These are phyloP conservation scores for Radopholus similis DNA, from an alignment of 1,140 invertebrate genomes.

Conservation along the genomic window DNA sequence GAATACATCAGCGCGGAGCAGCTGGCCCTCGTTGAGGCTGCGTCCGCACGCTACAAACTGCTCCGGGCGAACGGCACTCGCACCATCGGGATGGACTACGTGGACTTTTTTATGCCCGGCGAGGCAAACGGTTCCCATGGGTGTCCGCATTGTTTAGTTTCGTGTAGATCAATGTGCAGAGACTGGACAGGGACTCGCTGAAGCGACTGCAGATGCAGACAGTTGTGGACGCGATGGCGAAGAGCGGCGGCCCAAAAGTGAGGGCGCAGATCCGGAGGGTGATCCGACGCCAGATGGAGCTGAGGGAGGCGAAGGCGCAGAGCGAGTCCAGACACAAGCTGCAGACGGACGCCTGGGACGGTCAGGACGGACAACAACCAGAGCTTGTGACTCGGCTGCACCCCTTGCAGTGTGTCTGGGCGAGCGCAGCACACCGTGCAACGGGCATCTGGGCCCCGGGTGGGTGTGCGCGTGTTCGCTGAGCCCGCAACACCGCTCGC, in stretches of 20 bases:
- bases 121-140: background rate
- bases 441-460: background rate
- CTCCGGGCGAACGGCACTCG: background rate
- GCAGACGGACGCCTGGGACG: background rate
- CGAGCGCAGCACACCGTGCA: background rate
- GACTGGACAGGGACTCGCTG: background rate
- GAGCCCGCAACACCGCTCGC: background rate
- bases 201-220: background rate
- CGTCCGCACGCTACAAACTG: background rate
- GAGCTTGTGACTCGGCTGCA: background rate
- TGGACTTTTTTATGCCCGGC: background rate
- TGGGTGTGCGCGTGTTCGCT: background rate
- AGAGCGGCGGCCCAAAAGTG: background rate
- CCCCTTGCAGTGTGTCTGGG: background rate
- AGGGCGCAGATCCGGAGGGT: background rate
- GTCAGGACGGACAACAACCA: background rate
- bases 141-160: background rate
- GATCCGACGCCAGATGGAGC: background rate
- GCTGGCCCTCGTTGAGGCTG: background rate
- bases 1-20: background rate
- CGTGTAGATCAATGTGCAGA: background rate
- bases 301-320: background rate
- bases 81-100: background rate
- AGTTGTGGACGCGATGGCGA: background rate
- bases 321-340: background rate